Percentiles rank a stretch among this genome's conserved stretches.
Conservation (phyloP, 2,888 invertebrate genomes). For the Melinaea marsaeus region DNA sequence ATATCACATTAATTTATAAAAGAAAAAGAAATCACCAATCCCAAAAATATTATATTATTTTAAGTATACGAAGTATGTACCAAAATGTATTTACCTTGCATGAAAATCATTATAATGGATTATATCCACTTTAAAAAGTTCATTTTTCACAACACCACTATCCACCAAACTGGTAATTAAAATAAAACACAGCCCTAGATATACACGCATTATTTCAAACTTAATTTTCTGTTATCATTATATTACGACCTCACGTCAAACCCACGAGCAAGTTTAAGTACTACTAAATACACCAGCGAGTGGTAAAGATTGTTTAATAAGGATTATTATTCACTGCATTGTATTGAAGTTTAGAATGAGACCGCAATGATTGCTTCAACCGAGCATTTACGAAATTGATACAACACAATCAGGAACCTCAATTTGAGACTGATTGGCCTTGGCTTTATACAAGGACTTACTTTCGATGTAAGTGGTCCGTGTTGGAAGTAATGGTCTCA, state of each 20-base stretch:
- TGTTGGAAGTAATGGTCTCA: background rate
- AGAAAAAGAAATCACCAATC: background rate
- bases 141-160: slow-evolving; percentile 21
- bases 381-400: slow-evolving; percentile 1
- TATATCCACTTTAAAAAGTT: slow-evolving; percentile 72
- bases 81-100: slow-evolving; percentile 64
- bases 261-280: slow-evolving; percentile 24
- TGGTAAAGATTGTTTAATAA: slow-evolving; percentile 3
- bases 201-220: slow-evolving; percentile 7
- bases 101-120: slow-evolving; percentile 79
- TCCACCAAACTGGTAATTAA: slow-evolving; percentile 14
- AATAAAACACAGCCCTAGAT: slow-evolving; percentile 5
- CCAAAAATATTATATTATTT: background rate
- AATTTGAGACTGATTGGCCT: background rate
- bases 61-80: background rate
- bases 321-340: background rate
- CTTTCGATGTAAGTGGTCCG: background rate
- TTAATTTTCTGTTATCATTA: slow-evolving; percentile 11
- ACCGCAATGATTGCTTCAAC: background rate
- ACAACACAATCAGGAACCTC: slow-evolving; percentile 1
- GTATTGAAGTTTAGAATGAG: background rate
- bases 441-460: background rate
- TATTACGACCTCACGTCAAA: slow-evolving; percentile 18
- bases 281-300: slow-evolving; percentile 24
- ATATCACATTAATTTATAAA: no score